Percentiles rank a stretch among this genome's conserved stretches.
Evolutionary conservation across 2,113 vertebrate species (phyloP).

Genomic region (Cololabis saira): DNA sequence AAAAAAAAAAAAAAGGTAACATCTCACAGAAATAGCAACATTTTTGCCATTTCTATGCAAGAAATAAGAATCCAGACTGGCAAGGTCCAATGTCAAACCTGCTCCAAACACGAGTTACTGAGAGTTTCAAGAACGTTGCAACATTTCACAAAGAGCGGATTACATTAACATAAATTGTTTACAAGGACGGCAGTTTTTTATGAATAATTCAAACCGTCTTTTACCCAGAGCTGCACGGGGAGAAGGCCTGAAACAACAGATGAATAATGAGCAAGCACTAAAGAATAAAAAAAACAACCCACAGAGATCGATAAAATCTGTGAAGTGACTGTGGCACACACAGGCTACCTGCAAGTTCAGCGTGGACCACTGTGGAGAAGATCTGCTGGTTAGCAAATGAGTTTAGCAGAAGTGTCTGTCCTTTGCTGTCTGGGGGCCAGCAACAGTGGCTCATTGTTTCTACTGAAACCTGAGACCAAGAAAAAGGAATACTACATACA

Average conservation of each 20-base stretch:
- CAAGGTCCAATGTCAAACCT: constrained; percentile 30
- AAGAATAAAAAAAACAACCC: not conserved
- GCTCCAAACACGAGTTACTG: constrained; percentile 13
- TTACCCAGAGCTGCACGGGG: not conserved
- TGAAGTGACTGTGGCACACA: constrained; percentile 72
- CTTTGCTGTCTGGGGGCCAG: constrained; percentile 84
- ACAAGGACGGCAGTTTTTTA: constrained; percentile 20
- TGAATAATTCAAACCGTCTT: constrained; percentile 37
- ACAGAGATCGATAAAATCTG: not conserved
- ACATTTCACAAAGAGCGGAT: constrained; percentile 23
- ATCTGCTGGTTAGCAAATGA: constrained; percentile 85
- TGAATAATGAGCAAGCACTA: not conserved
- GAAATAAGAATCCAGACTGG: constrained; percentile 2
- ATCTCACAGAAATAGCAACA: constrained; percentile 78
- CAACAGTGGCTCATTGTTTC: constrained; percentile 89
- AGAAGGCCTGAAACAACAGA: not conserved
- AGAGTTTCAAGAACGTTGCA: constrained; percentile 18
- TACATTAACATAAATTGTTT: constrained; percentile 33
- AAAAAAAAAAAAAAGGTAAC: constrained; percentile 40
- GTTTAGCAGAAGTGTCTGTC: constrained; percentile 89
- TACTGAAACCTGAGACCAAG: constrained; percentile 90
- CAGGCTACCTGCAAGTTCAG: constrained; percentile 65
- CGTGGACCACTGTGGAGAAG: constrained; percentile 83
- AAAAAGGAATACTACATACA: constrained; percentile 84
- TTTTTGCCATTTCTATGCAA: not conserved